Evolutionary conservation across 2,113 vertebrate species (phyloP), one percentile per base, ranked within the genome.

Genomic region (Brienomyrus brachyistius): DNA sequence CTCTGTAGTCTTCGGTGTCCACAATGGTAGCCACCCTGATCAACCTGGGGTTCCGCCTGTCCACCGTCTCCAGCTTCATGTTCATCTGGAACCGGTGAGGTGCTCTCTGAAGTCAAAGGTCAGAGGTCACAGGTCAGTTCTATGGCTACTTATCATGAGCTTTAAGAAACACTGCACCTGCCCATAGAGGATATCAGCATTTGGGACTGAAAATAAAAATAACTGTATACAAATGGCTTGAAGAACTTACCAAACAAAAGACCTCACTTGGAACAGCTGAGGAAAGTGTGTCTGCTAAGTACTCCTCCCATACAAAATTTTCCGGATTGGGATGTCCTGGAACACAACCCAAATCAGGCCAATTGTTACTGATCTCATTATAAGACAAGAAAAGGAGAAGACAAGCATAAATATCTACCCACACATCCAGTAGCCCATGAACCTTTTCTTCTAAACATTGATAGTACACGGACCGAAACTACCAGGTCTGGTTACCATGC

Each of bases 251-350:
- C 96, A 93, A 91, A 92, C 95, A 96, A 93, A 98, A 98, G 0
- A 95, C 96, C 91, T 96, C 93, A 89, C 92, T 93, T 82, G 97
- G 97, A 88, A 95, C 96, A 70, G 97, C 96, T 35, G 94, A 94
- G 4, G 96, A 95, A 48, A 94, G 91, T 0, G 94, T 97, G 91
- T 97, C 96, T 92, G 96, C 95, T 89, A 98, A 94, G 90, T 98
- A 98, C 1, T 96, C 95, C 86, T 96, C 96, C 97, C 97, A 98
- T 5, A 95, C 91, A 92, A 98, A 98, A 89, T 89, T 92, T 93
- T 96, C 96, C 85, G 96, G 95, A 91, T 96, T 95, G 1, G 95
- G 96, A 91, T 97, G 95, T 91, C 96, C 97, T 97, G 92, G 54
- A 93, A 92, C 56, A 95, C 40, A 92, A 59, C 23, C 15, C 31